Evolutionary conservation across 2,113 vertebrate species (phyloP), one percentile per base, ranked within the genome.

Genomic region (Pteronura brasiliensis): DNA sequence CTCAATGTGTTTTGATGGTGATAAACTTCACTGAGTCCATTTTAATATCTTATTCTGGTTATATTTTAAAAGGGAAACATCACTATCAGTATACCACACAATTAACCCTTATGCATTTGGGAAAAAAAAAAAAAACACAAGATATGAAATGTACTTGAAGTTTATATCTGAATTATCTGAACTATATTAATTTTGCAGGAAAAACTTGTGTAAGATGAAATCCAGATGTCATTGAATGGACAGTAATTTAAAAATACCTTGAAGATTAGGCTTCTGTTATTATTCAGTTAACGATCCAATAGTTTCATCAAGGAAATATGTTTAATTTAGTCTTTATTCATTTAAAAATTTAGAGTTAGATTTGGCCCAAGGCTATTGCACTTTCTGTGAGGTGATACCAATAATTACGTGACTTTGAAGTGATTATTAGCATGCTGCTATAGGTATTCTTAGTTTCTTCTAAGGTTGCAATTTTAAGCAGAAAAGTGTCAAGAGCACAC

Each of bases 21-120:
- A 96, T 95, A 96, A 67, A 86, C 96, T 89, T 89, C 80, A 55
- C 57, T 77, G 31, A 88, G 10, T 59, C n/a, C 36, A 84, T 83
- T 93, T 93, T 82, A 80, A 92, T 84, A 95, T 74, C 27, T 89
- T 91, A 72, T 65, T 79, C 63, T 93, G 31, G 6, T 61, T 74
- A 84, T 44, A 79, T 63, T 96, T 93, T 93, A 81, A 91, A 97
- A 67, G 31, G 42, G n/a, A 91, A 63, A 89, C 55, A 76, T 36
- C 55, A 44, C 21, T 93, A 88, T 95, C 89, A 89, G 55, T 76
- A 57, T 42, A 77, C 18, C 12, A 81, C 42, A 88, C 31, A 90
- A 85, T 95, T 86, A 93, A 25, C 44, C 7, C 6, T 84, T 80
- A 21, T 76, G 25, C 13, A 10, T 87, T 92, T 67, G 34, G 55